Conservation (phyloP, 2,797 vertebrate genomes). For the Darevskia nairensis region DNA sequence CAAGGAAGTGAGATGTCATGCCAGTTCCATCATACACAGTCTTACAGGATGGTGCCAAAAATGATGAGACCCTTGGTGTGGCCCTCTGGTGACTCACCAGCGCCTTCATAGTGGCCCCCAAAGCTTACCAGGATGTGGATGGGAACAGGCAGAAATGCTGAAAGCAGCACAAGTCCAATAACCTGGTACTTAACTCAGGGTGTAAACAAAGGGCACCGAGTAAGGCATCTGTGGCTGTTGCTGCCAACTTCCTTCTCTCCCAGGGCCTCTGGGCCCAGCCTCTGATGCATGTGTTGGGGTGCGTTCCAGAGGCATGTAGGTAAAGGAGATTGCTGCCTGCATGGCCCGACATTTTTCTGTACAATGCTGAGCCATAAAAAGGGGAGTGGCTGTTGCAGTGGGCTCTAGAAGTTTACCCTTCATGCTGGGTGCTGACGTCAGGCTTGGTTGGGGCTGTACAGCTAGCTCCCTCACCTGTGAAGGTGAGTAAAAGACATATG, state of each 20-base stretch:
- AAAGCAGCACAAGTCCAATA: neutral
- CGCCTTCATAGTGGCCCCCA: neutral
- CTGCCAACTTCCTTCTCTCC: neutral
- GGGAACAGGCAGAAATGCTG: too few relatives aligned
- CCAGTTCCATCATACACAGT: too few relatives aligned
- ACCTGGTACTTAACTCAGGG: neutral
- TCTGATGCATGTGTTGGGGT: neutral
- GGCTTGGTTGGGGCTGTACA: accelerated
- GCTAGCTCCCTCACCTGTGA: neutral
- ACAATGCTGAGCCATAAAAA: neutral
- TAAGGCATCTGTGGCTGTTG: neutral
- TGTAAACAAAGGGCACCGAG: neutral
- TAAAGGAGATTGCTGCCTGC: neutral
- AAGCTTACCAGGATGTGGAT: neutral
- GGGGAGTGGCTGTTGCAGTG: neutral
- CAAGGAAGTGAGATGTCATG: too few relatives aligned
- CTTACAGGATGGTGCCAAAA: neutral
- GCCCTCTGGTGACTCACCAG: neutral
- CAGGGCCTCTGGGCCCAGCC: neutral
- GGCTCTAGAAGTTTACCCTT: neutral
- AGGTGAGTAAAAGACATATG: neutral
- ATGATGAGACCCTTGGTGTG: neutral
- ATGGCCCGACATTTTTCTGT: neutral
- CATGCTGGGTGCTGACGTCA: neutral
- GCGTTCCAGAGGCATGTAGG: neutral